Evolutionary conservation across 37 sponge, comb jelly and placozoan species (phyloP).

Genomic region (Tethya wilhelma): DNA sequence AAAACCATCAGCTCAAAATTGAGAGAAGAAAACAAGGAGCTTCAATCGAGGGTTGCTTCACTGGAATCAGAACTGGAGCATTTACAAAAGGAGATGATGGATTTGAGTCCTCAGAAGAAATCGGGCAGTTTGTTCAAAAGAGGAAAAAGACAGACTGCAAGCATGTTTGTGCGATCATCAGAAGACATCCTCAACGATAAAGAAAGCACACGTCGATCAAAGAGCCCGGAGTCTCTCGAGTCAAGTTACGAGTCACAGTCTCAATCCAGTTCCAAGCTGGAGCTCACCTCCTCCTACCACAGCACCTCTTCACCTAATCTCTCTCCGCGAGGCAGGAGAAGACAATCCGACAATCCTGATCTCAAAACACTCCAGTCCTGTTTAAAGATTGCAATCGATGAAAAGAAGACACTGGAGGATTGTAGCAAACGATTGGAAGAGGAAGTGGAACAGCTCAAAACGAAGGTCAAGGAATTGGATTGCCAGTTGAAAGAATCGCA

Average conservation of each 20-base stretch:
- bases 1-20: slow-evolving; percentile 5
- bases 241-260: too few relatives aligned
- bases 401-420: slow-evolving; percentile 9
- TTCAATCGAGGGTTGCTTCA: neutral
- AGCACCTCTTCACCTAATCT: slow-evolving; percentile 12
- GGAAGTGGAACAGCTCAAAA: slow-evolving; percentile 3
- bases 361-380: slow-evolving; percentile 25
- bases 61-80: slow-evolving; percentile 37
- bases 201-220: neutral
- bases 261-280: too few relatives aligned
- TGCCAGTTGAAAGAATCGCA: neutral
- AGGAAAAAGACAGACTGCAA: neutral
- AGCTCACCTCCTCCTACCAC: too few relatives aligned
- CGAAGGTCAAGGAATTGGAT: slow-evolving; percentile 4
- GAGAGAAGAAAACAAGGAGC: slow-evolving; percentile 40
- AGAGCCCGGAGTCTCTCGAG: neutral
- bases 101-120: slow-evolving; percentile 5
- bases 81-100: neutral
- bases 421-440: slow-evolving; percentile 6
- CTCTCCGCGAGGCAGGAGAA: neutral
- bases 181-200: neutral
- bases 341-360: slow-evolving; percentile 2
- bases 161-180: neutral
- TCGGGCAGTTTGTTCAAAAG: slow-evolving; percentile 14
- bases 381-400: slow-evolving; percentile 42